phyloP scores from a whole-genome alignment of 2,797 vertebrate species.

The Liasis olivaceus region DNA sequence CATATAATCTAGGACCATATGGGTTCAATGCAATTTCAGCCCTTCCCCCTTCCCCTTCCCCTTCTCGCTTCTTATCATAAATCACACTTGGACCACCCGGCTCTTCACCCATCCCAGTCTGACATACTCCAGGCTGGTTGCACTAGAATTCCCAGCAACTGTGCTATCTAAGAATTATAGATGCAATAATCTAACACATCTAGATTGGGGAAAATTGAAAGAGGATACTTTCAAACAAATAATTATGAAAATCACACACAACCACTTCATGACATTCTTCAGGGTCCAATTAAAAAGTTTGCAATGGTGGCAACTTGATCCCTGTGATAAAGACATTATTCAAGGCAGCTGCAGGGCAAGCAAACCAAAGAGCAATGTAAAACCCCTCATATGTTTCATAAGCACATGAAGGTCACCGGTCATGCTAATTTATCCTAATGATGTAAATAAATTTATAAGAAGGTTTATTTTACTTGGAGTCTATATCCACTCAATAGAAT shows the following conservation, averaged over 20 bases:
- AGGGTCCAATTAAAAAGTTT: not conserved
- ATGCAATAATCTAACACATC: not conserved
- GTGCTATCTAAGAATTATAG: not conserved
- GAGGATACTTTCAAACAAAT: not conserved
- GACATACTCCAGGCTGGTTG: not conserved
- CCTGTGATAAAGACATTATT: not conserved
- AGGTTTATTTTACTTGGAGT: not conserved
- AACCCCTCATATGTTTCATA: not conserved
- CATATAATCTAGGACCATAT: not conserved
- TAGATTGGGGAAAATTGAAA: not conserved
- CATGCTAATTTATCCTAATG: not conserved
- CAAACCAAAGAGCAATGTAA: not conserved
- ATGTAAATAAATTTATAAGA: not conserved
- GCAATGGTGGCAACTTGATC: not conserved
- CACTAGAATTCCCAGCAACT: not conserved
- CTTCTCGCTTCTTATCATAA: not conserved
- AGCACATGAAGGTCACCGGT: not conserved
- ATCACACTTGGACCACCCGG: not conserved
- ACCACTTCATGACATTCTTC: not conserved
- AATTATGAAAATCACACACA: not conserved
- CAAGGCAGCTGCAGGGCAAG: not conserved
- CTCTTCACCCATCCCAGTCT: not conserved
- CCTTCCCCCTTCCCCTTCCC: not conserved
- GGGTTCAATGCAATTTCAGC: not conserved
- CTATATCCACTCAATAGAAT: not conserved